These are phyloP conservation scores for Coregonus clupeaformis DNA, from an alignment of 2,113 vertebrate species.

Conservation along the genomic window DNA sequence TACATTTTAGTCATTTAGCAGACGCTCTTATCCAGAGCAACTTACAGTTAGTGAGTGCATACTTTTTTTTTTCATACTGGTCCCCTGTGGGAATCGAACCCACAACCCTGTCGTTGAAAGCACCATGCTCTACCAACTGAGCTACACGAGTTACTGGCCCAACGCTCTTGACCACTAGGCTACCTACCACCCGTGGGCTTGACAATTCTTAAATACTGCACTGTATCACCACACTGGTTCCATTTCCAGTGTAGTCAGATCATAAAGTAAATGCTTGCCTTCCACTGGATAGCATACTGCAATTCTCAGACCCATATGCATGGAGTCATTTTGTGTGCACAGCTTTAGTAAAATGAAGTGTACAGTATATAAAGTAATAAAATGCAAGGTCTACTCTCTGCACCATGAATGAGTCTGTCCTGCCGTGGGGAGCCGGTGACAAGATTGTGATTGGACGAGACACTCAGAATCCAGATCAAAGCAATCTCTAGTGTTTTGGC, in stretches of 20 bases:
- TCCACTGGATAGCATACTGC: neutral
- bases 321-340: conserved; percentile 67
- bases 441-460: conserved; percentile 83
- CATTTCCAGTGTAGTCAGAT: neutral
- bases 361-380: conserved; percentile 65
- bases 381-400: conserved; percentile 68
- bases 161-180: too few relatives aligned
- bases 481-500: conserved; percentile 82
- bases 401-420: conserved; percentile 74
- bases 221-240: neutral
- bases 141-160: too few relatives aligned
- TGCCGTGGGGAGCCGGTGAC: conserved; percentile 75
- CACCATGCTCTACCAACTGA: too few relatives aligned
- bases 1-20: too few relatives aligned
- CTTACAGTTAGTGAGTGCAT: too few relatives aligned
- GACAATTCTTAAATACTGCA: neutral
- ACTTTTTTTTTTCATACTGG: too few relatives aligned
- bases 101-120: too few relatives aligned
- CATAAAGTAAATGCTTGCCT: neutral
- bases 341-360: conserved; percentile 66
- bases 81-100: too few relatives aligned
- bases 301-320: conserved; percentile 32
- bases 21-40: too few relatives aligned
- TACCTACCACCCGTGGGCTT: neutral
- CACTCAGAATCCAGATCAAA: conserved; percentile 81